Evolutionary conservation across 1,140 invertebrate genomes (phyloP).

Genomic region (Drosophila guanche): DNA sequence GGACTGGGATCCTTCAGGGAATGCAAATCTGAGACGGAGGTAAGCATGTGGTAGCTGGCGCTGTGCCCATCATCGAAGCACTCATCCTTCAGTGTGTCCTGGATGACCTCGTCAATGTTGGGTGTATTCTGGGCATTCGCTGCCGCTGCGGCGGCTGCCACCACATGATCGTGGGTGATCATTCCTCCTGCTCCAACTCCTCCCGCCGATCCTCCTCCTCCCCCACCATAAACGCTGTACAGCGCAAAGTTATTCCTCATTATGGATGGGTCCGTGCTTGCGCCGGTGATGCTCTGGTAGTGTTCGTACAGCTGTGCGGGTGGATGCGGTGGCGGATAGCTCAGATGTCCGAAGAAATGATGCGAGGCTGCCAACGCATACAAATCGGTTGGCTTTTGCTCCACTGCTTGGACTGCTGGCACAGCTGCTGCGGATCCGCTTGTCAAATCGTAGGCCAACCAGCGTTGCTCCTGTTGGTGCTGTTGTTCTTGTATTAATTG

Average conservation of each 20-base stretch:
- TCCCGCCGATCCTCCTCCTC: slow-evolving; percentile 35
- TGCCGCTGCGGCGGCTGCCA: slow-evolving; percentile 52
- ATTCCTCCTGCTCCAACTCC: slow-evolving; percentile 45
- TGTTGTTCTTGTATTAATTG: slow-evolving; percentile 41
- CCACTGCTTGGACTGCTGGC: slow-evolving; percentile 26
- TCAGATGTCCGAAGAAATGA: slow-evolving; percentile 56
- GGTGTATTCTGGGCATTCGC: slow-evolving; percentile 49
- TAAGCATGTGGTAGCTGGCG: slow-evolving; percentile 73
- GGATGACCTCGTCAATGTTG: slow-evolving; percentile 81
- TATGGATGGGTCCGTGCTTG: slow-evolving; percentile 66
- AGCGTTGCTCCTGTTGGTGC: slow-evolving; percentile 37
- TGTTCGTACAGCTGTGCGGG: slow-evolving; percentile 56
- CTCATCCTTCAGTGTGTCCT: slow-evolving; percentile 81
- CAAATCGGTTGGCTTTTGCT: slow-evolving; percentile 45
- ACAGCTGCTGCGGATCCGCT: slow-evolving; percentile 50
- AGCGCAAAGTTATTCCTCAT: slow-evolving; percentile 78
- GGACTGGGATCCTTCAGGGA: slow-evolving; percentile 63
- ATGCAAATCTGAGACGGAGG: slow-evolving; percentile 68
- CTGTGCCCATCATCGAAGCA: slow-evolving; percentile 70
- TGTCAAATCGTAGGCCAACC: slow-evolving; percentile 59
- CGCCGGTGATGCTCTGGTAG: slow-evolving; percentile 37
- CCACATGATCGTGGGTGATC: slow-evolving; percentile 43
- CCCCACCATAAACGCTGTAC: slow-evolving; percentile 65
- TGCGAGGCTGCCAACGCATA: slow-evolving; percentile 61
- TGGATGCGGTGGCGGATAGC: slow-evolving; percentile 41